Evolutionary conservation across 2,888 invertebrate species (phyloP), one percentile per base, ranked within the genome.

Genomic region (Agonopterix subpropinquella): DNA sequence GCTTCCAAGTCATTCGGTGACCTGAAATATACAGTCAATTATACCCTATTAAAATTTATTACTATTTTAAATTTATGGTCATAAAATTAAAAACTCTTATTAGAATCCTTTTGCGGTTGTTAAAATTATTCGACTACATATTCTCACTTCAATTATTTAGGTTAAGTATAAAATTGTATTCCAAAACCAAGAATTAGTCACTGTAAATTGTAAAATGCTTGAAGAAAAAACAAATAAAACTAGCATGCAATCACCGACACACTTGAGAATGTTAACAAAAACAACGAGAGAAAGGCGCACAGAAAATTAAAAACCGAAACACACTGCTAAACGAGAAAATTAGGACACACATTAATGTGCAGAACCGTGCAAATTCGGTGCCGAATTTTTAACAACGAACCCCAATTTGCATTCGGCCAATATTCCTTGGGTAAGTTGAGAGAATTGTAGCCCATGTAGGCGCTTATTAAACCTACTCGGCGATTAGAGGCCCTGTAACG

Each of bases 1-100:
- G 92, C 64, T 92, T 90, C 95, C 95, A 96, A 48, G 95, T 95
- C 90, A 96, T 85, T 18, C 86, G 78, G 52, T 88, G 88, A 51
- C 88, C 88, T 88, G 65, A 42, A 42, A 42, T 11, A 11, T 39
- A 39, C 10, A 39, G 39, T 39, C 10, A n/a, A 9, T 9, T 39
- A 39, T 4, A 28, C 7, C 28, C 5, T 28, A 28, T 5, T 28
- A 28, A 28, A 28, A 28, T 5, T 28, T 5, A 28, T 28, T 7
- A 28, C n/a, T n/a, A n/a, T n/a, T n/a, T n/a, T n/a, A n/a, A n/a
- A n/a, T n/a, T n/a, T n/a, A 28, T 4, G 5, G 5, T 7, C 7
- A 28, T 28, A 5, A 28, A 28, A 28, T 28, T 28, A 1, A 7
- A 5, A 28, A 28, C 28, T 5, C 28, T 52, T 49, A 53, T 52